Evolutionary conservation across 2,888 invertebrate genomes (phyloP), one percentile per base, ranked within the genome.

Genomic region (Nysson spinosus): DNA sequence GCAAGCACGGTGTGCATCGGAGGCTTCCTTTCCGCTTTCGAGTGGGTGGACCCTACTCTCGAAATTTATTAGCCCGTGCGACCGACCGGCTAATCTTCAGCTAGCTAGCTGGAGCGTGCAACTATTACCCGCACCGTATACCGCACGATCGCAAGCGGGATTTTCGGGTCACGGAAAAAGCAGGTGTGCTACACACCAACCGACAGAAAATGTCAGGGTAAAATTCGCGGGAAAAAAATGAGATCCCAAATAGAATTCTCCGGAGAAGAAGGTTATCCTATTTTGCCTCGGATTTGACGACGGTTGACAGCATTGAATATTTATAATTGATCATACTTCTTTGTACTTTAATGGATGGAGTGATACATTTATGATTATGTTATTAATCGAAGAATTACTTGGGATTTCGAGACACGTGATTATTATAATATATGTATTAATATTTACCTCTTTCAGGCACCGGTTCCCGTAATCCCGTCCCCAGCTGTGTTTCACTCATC

Each of bases 391-490:
- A n/a, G n/a, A n/a, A n/a, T n/a, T n/a, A n/a, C n/a, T n/a, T n/a
- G n/a, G n/a, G n/a, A n/a, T n/a, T n/a, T n/a, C n/a, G n/a, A n/a
- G n/a, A n/a, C n/a, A n/a, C n/a, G n/a, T 4, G 3, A 0, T 62
- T 17, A 47, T 34, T 24, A 47, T 30, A 47, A 64, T 54, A 62
- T 37, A 32, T 28, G 37, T 14, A 44, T n/a, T n/a, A 3, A 30
- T n/a, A n/a, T 89, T 89, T 85, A 94, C 94, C 94, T 90, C 94
- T 91, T 85, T 94, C 94, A 14, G 94, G 94, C 77, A 93, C 90
- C 3, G 95, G 95, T 87, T 94, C 94, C 52, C 92, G 91, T 42
- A 92, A 91, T 58, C 92, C 92, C 57, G 92, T 91, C 63, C 92
- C 92, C 81, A 94, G 90, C 83, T 93, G 92, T 35, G 85, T 63